Conservation (phyloP, 2,113 vertebrate species). For the Ceuthmochares aereus region DNA sequence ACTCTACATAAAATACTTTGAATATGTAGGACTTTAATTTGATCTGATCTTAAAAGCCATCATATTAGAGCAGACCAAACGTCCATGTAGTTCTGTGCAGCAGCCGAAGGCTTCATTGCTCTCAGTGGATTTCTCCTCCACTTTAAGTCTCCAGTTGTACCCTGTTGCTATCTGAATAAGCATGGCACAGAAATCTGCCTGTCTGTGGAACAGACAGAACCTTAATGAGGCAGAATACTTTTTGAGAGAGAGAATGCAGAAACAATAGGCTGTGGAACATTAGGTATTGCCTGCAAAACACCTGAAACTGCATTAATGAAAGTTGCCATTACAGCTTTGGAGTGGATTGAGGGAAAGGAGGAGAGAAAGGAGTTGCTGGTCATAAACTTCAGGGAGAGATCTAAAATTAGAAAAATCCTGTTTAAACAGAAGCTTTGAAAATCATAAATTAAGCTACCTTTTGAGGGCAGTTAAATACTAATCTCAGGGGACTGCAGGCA, state of each 20-base stretch:
- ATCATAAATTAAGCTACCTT: constrained; percentile 13
- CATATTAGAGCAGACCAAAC: not conserved
- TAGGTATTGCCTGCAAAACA: not conserved
- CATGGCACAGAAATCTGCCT: not conserved
- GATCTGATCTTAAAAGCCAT: constrained; percentile 17
- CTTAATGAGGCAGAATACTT: not conserved
- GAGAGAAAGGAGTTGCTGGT: not conserved
- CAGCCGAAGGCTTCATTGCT: not conserved
- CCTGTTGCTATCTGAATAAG: not conserved
- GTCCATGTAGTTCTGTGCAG: not conserved
- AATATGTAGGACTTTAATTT: constrained; percentile 4
- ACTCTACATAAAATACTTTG: constrained; percentile 7
- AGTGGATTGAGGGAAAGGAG: not conserved
- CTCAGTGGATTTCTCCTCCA: not conserved
- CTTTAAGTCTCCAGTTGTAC: not conserved
- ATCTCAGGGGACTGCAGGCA: not conserved
- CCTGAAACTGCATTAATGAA: not conserved
- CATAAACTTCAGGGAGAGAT: not conserved
- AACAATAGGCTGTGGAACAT: accelerated
- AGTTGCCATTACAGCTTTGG: not conserved
- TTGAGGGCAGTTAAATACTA: not conserved
- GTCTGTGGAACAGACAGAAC: not conserved
- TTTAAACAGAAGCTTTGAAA: constrained; percentile 29
- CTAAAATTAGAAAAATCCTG: constrained; percentile 29
- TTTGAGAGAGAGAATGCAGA: not conserved